Percentiles rank a stretch among this genome's conserved stretches.
phyloP scores from a whole-genome alignment of 2,113 vertebrate genomes.

The Ancistrus triradiatus region DNA sequence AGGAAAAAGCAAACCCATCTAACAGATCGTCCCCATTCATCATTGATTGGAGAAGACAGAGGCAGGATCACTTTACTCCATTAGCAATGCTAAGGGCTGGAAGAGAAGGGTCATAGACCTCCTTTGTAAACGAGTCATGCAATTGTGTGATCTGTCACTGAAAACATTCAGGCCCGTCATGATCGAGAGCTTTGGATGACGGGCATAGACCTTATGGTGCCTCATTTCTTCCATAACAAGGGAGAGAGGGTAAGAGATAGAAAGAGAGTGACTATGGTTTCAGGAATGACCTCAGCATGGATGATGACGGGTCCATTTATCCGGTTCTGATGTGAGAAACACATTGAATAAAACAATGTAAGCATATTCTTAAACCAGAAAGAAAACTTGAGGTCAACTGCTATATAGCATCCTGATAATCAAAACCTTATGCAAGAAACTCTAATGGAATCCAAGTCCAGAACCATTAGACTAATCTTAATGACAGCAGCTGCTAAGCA shows the following conservation, averaged over 20 bases:
- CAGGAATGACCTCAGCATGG: slow-evolving; percentile 26
- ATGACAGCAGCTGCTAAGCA: no score
- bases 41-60: slow-evolving; percentile 39
- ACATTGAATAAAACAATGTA: no score
- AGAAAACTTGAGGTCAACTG: no score
- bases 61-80: slow-evolving; percentile 46
- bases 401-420: background rate
- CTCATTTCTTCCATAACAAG: background rate
- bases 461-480: no score
- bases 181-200: slow-evolving; percentile 35
- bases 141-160: slow-evolving; percentile 44
- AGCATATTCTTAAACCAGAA: no score
- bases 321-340: slow-evolving; percentile 11
- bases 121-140: slow-evolving; percentile 38
- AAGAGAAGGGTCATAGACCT: slow-evolving; percentile 14
- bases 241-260: background rate
- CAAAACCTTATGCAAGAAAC: no score
- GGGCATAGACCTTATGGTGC: slow-evolving; percentile 31
- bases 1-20: slow-evolving; percentile 10
- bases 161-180: slow-evolving; percentile 34
- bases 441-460: no score
- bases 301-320: background rate
- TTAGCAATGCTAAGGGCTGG: slow-evolving; percentile 27
- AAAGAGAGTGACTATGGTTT: background rate
- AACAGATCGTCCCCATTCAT: slow-evolving; percentile 39